Base-by-base conservation (phyloP, 30 jellyfish, hydroid and myxozoan species). In the Nemopilema nomurai region DNA sequence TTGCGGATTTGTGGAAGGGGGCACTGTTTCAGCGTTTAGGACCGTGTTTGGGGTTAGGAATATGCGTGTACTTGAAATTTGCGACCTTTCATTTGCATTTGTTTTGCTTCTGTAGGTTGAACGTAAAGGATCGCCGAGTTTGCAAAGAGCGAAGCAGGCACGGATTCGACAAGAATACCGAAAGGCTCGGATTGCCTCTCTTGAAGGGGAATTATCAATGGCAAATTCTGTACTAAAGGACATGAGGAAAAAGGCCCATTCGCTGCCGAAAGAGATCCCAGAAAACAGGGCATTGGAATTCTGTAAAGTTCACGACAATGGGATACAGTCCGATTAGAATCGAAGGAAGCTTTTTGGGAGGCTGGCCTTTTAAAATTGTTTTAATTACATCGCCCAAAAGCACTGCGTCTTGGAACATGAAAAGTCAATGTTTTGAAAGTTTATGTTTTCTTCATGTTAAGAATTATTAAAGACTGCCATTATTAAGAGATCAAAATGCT, bases 121-220 rank as follows among this genome's bases (percentile, higher is more conserved):
- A 57, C 25, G 71, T 31, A 82, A 31, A 0, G 33, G 82, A 25
- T 83, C 92, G 23, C 86, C 92, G 16, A 71, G 86, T 31, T 18
- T 72, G 49, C 77, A 67, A 23, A 80, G 98, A 62, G 90, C 84
- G 24, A 77, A 84, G 21, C 87, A 82, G 72, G 98, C 98, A 19
- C 30, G 79, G 50, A 63, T 51, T 67, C 89, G 98, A 19, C 90
- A 87, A 28, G 92, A 92, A 32, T 86, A 64, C 32, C 84, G 98
- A 26, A 69, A 70, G 79, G 87, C 91, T 13, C 79, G 96, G 0
- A 62, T 92, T 24, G 90, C 89, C 1, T 92, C 98, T 4, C 79
- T 92, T 13, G 98, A 92, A 51, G 96, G 89, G 0, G 81, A 76
- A 19, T 22, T 92, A 0, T 32, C 90, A 28, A 64, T 86, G 51